Evolutionary conservation across 2,888 invertebrate species (phyloP).

Genomic region (Micoletzkya japonica): DNA sequence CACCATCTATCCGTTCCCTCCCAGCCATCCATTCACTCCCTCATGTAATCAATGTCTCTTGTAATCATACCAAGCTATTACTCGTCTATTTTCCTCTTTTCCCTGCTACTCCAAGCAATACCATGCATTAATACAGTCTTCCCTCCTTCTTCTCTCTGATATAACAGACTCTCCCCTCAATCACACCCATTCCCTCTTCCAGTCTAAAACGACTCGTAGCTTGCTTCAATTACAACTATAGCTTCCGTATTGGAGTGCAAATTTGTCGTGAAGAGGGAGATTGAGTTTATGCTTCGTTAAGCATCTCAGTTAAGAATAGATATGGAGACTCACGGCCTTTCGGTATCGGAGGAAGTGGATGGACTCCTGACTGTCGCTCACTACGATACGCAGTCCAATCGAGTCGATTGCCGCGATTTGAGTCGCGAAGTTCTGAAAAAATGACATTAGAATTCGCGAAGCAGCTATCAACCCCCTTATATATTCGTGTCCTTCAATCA

Average conservation of each 20-base stretch:
- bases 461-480: not conserved
- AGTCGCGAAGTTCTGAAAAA: constrained; percentile 85
- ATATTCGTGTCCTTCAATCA: not conserved
- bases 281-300: too few relatives aligned
- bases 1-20: too few relatives aligned
- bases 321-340: constrained; percentile 47
- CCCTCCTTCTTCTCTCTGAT: not conserved
- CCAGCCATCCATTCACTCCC: too few relatives aligned
- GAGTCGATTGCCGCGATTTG: constrained; percentile 89
- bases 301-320: not conserved
- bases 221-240: too few relatives aligned
- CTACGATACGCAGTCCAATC: constrained; percentile 89
- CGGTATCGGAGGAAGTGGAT: constrained; percentile 88
- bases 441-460: constrained; percentile 9
- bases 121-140: not conserved
- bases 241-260: too few relatives aligned
- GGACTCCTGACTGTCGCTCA: constrained; percentile 93
- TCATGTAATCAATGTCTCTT: too few relatives aligned
- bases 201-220: too few relatives aligned
- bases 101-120: not conserved
- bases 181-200: constrained; percentile 10
- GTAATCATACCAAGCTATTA: too few relatives aligned
- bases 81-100: not conserved
- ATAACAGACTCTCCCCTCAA: not conserved
- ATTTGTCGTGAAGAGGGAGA: too few relatives aligned